Base-by-base conservation (phyloP, 2,888 invertebrate species). In the Drosophila stalkeri region DNA sequence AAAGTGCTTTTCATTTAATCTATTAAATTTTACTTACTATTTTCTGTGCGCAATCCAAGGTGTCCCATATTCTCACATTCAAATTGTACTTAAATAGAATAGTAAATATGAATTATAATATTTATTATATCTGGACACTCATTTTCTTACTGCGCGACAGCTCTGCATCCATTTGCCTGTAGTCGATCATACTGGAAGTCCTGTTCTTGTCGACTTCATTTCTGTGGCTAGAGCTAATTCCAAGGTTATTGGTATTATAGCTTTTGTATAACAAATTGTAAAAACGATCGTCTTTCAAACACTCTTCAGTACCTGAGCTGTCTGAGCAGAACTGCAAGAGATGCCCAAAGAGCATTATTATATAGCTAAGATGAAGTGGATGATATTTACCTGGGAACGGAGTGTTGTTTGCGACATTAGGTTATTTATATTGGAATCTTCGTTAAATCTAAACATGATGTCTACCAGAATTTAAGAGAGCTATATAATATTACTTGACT, bases 251-350 rank as follows among this genome's bases (percentile, higher is more conserved):
- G 33, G 23, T 59, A 27, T 77, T 61, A 35, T 59, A 80, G 33
- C 57, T 43, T 55, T 27, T 80, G 39, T 77, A 77, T 11, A 80
- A 31, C 6, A 77, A 37, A 5, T 67, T 77, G 11, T 64, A 77
- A 14, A 55, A 80, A 2, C n/a, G 59, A 55, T 77, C 77, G n/a
- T 77, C 77, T 14, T 27, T 23, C 55, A 72, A 35, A 33, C 49
- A 80, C 5, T 60, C 56, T 23, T 71, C 64, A 14, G 67, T 31
- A 14, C 60, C 43, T 16, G 47, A 14, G 8, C 18, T 23, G 11
- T 64, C 54, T 46, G 59, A 33, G 8, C 31, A 27, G 20, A 35
- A 16, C 77, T 77, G 23, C 8, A 35, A 9, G 5, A 23, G 39
- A 20, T 41, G 3, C 9, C 20, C 14, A 14, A 4, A 47, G 7